Percentiles rank a stretch among this genome's conserved stretches.
Evolutionary conservation across 1,140 invertebrate genomes (phyloP).

Genomic region (Musca vetustissima): DNA sequence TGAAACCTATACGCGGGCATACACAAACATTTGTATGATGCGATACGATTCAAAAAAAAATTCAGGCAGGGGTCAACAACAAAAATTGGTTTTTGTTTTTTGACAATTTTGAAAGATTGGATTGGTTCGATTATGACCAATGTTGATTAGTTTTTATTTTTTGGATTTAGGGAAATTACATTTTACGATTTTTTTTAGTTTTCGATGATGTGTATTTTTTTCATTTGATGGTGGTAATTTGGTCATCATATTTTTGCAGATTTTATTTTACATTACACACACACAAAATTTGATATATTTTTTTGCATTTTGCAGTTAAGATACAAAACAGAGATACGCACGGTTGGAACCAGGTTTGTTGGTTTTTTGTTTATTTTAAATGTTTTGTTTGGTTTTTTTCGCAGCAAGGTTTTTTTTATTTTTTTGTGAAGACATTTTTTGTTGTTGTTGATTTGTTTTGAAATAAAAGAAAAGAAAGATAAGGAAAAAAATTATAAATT

Average conservation of each 20-base stretch:
- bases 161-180: not conserved
- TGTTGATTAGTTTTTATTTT: not conserved
- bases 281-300: not conserved
- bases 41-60: not conserved
- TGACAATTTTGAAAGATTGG: not conserved
- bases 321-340: conserved; percentile 25
- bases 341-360: conserved; percentile 10
- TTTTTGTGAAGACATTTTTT: not conserved
- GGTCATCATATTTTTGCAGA: not conserved
- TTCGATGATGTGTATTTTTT: not conserved
- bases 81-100: not conserved
- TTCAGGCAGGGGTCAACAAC: too few species aligned
- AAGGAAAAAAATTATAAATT: conserved; percentile 12
- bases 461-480: conserved; percentile 19
- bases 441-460: not conserved
- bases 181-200: not conserved
- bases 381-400: not conserved
- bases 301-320: conserved; percentile 12
- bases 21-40: not conserved
- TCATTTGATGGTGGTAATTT: not conserved
- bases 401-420: too few species aligned
- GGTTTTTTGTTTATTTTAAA: not conserved
- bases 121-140: not conserved
- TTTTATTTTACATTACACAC: not conserved
- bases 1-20: conserved; percentile 72